Evolutionary conservation across 2,888 invertebrate species (phyloP), one percentile per base, ranked within the genome.

Genomic region (Drosophila fungiperda): DNA sequence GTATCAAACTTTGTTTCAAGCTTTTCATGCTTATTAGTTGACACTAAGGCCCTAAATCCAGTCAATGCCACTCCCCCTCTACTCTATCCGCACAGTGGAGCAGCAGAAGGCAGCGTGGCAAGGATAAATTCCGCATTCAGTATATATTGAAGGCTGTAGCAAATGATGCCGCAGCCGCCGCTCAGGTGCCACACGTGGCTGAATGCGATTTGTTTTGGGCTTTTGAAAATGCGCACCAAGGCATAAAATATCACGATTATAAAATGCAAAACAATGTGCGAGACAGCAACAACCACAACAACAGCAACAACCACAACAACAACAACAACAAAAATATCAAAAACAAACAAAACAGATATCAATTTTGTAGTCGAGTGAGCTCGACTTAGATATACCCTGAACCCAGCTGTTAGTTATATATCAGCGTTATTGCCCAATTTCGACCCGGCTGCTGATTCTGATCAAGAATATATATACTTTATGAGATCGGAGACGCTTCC

Each of bases 191-290:
- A 76, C 80, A 72, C 76, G 76, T 80, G 71, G 58, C 64, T 67
- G 76, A 59, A 52, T 77, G 63, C 79, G 74, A 73, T 73, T 65
- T 45, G 63, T 58, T 72, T 67, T 63, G 67, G 61, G 35, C 67
- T 71, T 70, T 64, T 45, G 42, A 36, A 73, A 73, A 78, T 73
- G 78, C 82, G 82, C 79, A 78, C 57, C 53, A 79, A 81, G 70
- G 79, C 79, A 79, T 77, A 79, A 79, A 79, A 81, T 79, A 79
- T 81, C 79, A 68, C 70, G 82, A 78, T 79, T 79, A 79, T 81
- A 81, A 81, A 81, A 79, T 77, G 73, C 73, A 73, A 81, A 77
- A 70, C 66, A 69, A 65, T 73, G 67, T 58, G 52, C 49, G 53
- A 61, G 57, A 65, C 42, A 63, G 15, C 68, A 70, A 42, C 35